Conservation (phyloP, 1,140 invertebrate species). For the Scaptodrosophila lebanonensis region DNA sequence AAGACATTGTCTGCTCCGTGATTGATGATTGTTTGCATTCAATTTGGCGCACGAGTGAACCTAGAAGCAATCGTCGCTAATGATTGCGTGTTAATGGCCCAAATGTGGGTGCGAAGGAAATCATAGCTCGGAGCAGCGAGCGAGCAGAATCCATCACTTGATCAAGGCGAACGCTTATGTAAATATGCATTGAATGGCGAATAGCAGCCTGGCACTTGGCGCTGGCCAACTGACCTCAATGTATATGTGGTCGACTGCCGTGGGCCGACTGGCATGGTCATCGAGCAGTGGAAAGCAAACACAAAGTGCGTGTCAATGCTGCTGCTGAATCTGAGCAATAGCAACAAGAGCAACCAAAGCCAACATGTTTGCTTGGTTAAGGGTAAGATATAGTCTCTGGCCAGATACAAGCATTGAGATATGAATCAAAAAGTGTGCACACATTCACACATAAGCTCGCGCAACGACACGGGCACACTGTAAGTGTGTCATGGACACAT, state of each 20-base stretch:
- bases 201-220: neutral
- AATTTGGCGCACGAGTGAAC: slow-evolving; percentile 68
- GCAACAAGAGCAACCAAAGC: slow-evolving; percentile 4
- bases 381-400: slow-evolving; percentile 17
- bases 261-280: no score
- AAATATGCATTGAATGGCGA: no score
- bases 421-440: slow-evolving; percentile 59
- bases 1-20: slow-evolving; percentile 12
- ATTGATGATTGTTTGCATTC: slow-evolving; percentile 61
- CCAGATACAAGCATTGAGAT: slow-evolving; percentile 69
- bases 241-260: no score
- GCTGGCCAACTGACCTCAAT: slow-evolving; percentile 30
- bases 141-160: no score
- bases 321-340: slow-evolving; percentile 12
- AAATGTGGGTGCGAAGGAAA: slow-evolving; percentile 51
- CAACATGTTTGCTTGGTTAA: slow-evolving; percentile 28
- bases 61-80: slow-evolving; percentile 37
- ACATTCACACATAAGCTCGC: slow-evolving; percentile 11
- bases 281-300: no score
- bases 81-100: slow-evolving; percentile 70
- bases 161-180: no score
- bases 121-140: slow-evolving; percentile 22
- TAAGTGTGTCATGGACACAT: slow-evolving; percentile 67
- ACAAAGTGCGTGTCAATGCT: slow-evolving; percentile 63
- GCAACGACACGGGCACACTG: slow-evolving; percentile 14